phyloP scores from a whole-genome alignment of 2,113 vertebrate species.

The Craseonycteris thonglongyai region DNA sequence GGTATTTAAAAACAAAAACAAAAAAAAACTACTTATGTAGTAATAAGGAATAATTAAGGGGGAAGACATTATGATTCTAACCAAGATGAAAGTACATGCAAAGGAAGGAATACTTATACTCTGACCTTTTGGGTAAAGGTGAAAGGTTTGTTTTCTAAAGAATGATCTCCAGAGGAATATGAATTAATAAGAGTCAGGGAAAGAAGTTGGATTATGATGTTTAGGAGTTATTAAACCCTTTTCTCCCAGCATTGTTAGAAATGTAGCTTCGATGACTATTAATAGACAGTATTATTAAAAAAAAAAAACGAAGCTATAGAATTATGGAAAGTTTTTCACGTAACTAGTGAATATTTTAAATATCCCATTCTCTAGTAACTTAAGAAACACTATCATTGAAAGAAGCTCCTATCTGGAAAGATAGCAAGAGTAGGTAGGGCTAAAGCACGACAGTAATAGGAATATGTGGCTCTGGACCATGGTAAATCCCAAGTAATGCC shows the following conservation, averaged over 20 bases:
- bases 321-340: not conserved
- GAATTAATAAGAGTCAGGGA: not conserved
- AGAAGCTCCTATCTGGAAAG: not conserved
- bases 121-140: not conserved
- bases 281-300: not conserved
- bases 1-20: too few species aligned
- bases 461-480: not conserved
- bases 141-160: not conserved
- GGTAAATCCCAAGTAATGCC: not conserved
- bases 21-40: conserved; percentile 4
- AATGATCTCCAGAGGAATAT: conserved; percentile 9
- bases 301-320: not conserved
- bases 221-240: not conserved
- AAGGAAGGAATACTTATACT: not conserved
- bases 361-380: not conserved
- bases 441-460: not conserved
- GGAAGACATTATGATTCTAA: not conserved
- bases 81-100: not conserved
- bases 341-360: not conserved
- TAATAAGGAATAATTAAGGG: conserved; percentile 20
- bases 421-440: not conserved
- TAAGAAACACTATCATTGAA: not conserved
- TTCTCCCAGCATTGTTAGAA: not conserved
- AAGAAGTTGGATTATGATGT: not conserved
- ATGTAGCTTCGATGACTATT: not conserved